These are phyloP conservation scores for Ferdinandea cuprea DNA, from an alignment of 2,888 invertebrate genomes.

Conservation along the genomic window DNA sequence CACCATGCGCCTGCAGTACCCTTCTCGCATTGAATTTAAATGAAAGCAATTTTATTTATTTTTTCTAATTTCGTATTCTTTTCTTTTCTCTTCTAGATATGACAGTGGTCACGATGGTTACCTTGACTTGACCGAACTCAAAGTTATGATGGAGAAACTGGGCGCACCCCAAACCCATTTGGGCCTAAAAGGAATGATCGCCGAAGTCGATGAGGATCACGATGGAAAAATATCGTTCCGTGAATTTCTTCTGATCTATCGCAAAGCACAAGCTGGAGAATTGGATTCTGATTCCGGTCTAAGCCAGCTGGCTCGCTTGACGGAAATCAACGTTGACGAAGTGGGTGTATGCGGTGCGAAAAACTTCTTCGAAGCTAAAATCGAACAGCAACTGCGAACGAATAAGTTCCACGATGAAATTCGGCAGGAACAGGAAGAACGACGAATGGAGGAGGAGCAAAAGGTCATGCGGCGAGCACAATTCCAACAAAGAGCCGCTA, in stretches of 20 bases:
- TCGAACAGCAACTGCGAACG: constrained; percentile 91
- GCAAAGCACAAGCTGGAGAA: constrained; percentile 96
- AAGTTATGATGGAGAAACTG: constrained; percentile 97
- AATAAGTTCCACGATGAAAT: constrained; percentile 97
- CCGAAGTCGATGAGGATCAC: constrained; percentile 93
- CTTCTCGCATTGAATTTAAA: constrained; percentile 32
- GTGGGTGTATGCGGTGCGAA: constrained; percentile 98
- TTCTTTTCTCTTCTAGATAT: constrained; percentile 87
- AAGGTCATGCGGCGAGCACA: constrained; percentile 90
- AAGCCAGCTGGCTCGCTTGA: constrained; percentile 91
- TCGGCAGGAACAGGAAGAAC: constrained; percentile 94
- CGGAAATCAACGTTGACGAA: constrained; percentile 96
- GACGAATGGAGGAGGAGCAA: constrained; percentile 92
- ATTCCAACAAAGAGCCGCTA: constrained; percentile 94
- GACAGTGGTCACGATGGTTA: constrained; percentile 95
- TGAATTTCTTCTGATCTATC: constrained; percentile 91
- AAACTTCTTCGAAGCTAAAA: constrained; percentile 98
- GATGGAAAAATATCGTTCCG: constrained; percentile 95
- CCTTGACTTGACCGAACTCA: constrained; percentile 94
- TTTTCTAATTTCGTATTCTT: constrained; percentile 40
- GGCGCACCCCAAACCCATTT: constrained; percentile 98
- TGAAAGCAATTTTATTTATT: constrained; percentile 5
- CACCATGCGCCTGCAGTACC: not conserved
- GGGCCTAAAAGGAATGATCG: constrained; percentile 96
- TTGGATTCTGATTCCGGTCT: constrained; percentile 93